Base-by-base conservation (phyloP, 2,888 invertebrate species). In the Pristionchus maxplancki region DNA sequence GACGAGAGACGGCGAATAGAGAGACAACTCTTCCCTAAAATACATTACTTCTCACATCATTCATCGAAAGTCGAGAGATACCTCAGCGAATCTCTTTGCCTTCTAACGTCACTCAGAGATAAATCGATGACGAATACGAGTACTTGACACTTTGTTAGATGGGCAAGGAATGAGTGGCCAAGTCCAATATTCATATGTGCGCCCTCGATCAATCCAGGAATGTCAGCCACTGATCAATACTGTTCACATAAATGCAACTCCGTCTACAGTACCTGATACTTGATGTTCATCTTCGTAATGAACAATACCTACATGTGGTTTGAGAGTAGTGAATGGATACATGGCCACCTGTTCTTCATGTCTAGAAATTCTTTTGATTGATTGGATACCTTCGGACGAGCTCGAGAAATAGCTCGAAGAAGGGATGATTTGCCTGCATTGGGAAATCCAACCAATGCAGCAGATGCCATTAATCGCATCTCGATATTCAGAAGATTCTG, bases 391-490 rank as follows among this genome's bases (percentile, higher is more conserved):
- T 97, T 97, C 0, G 98, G 98, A 67, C 97, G 96, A 0, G 98
- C 98, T 84, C 98, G 95, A 0, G 97, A 97, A 82, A 98, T 96
- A 0, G 98, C 97, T 88, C 97, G 96, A 0, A 98, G 96, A 0
- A 98, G 95, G 0, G 98, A 97, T 5, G 98, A 98, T 95, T 98
- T 98, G 0, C 98, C 98, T 5, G 97, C 98, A 95, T 98, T 98
- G 17, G 98, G 98, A 93, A 97, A 96, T 0, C 97, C 97, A 91
- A 97, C 96, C 95, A 97, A 95, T n/a, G 99, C 99, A 89, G 98
- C 96, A 95, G 99, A 97, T 0, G 99, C 99, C 96, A 99, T 98
- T 62, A 97, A 97, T 88, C 97, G 96, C 88, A 99, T 96, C 95
- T 99, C 98, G 15, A 99, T 94, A 0, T 96, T 95, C 95, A 97